phyloP scores from a whole-genome alignment of 2,113 vertebrate genomes.

The Centropus unirufus region DNA sequence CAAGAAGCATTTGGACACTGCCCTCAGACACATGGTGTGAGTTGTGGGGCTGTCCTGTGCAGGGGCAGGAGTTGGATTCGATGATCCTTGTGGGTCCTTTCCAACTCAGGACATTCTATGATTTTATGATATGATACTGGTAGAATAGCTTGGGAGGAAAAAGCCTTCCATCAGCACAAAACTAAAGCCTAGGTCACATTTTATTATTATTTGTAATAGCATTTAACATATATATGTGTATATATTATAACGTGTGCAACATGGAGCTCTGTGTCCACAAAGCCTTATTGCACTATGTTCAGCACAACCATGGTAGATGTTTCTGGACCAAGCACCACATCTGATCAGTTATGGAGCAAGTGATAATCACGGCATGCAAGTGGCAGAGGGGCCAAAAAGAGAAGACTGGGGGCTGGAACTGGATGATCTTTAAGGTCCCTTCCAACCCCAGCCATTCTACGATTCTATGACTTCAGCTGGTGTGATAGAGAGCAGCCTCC shows the following conservation, averaged over 20 bases:
- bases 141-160: background rate
- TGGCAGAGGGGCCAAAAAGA: background rate
- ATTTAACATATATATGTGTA: rapidly evolving
- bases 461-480: too few species aligned
- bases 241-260: rapidly evolving
- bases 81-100: too few species aligned
- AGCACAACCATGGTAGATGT: rapidly evolving
- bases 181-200: background rate
- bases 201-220: background rate
- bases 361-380: background rate
- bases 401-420: too few species aligned
- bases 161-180: background rate
- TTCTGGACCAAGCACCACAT: rapidly evolving
- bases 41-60: too few species aligned
- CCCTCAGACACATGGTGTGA: too few species aligned
- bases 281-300: background rate
- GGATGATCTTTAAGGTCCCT: too few species aligned
- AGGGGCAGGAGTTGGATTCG: too few species aligned
- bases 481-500: background rate
- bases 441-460: too few species aligned
- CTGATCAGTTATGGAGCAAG: background rate
- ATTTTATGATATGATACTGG: background rate
- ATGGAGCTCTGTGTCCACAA: rapidly evolving
- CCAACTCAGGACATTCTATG: too few species aligned
- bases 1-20: too few species aligned